A percentile compares a stretch with the other conserved stretches of the same genome.
Evolutionary conservation across 2,888 invertebrate species (phyloP).

Genomic region (Ennomos erosarius): DNA sequence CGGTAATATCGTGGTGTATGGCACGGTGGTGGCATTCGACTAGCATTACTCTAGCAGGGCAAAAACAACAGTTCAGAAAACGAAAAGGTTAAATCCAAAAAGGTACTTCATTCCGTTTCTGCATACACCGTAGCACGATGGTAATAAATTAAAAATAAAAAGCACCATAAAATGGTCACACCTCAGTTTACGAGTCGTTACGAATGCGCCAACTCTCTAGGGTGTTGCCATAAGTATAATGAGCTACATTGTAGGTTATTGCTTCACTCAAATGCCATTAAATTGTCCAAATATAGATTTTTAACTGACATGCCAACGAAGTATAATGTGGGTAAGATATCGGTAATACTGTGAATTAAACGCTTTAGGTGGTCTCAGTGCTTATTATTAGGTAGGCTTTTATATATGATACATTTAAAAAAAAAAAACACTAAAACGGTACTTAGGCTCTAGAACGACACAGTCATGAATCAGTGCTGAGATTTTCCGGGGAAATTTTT

Average conservation of each 20-base stretch:
- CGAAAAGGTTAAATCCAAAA: slow-evolving; percentile 5
- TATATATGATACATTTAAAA: too few species aligned
- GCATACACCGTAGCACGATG: slow-evolving; percentile 40
- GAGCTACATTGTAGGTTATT: slow-evolving; percentile 24
- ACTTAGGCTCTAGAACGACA: too few species aligned
- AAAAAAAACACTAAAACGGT: too few species aligned
- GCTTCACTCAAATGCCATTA: slow-evolving; percentile 12
- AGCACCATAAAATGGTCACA: slow-evolving; percentile 58
- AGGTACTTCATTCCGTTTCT: slow-evolving; percentile 18
- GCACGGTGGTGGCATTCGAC: too few species aligned
- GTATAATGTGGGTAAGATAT: neutral
- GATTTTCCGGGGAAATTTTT: too few species aligned
- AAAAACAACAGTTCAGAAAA: neutral
- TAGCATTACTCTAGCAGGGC: too few species aligned
- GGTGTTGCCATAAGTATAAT: slow-evolving; percentile 28
- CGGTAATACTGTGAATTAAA: neutral
- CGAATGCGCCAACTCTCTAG: slow-evolving; percentile 13
- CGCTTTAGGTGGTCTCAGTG: too few species aligned
- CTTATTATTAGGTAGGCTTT: too few species aligned
- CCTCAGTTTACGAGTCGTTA: slow-evolving; percentile 48
- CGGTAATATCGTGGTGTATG: too few species aligned
- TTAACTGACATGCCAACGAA: slow-evolving; percentile 9
- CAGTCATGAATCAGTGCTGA: too few species aligned
- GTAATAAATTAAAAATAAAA: slow-evolving; percentile 57
- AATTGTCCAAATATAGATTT: slow-evolving; percentile 25